These are phyloP conservation scores for Pheosia tremula DNA, from an alignment of 2,888 invertebrate species.

Conservation along the genomic window DNA sequence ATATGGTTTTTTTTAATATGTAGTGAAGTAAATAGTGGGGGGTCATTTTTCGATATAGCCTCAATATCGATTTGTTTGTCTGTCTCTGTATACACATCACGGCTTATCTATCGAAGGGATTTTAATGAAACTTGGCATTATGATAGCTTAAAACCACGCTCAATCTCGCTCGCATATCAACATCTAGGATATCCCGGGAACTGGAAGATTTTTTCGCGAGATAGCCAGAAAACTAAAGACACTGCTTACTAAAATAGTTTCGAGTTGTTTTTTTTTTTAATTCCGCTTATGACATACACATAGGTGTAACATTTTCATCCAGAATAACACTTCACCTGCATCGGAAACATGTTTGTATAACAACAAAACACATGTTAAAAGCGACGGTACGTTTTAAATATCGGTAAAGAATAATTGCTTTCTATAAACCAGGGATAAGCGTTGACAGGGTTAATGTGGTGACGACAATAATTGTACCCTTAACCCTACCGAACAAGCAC, in stretches of 20 bases:
- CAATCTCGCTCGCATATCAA: too few relatives aligned
- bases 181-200: too few relatives aligned
- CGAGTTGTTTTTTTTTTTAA: neutral
- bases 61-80: too few relatives aligned
- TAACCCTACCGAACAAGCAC: slow-evolving; percentile 42
- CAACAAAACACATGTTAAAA: slow-evolving; percentile 49
- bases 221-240: too few relatives aligned
- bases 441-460: slow-evolving; percentile 71
- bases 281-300: neutral
- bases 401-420: slow-evolving; percentile 59
- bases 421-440: slow-evolving; percentile 73
- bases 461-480: slow-evolving; percentile 62
- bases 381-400: slow-evolving; percentile 38
- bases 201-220: too few relatives aligned
- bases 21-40: too few relatives aligned
- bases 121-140: too few relatives aligned
- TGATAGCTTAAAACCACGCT: too few relatives aligned
- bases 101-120: too few relatives aligned
- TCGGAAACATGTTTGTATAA: slow-evolving; percentile 53
- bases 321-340: slow-evolving; percentile 33
- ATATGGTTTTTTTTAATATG: too few relatives aligned
- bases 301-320: neutral
- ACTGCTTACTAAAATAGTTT: neutral
- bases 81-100: too few relatives aligned
- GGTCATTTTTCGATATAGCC: too few relatives aligned